Percentiles rank a stretch among this genome's conserved stretches.
These are phyloP conservation scores for Catalaphyllia jardinei DNA, from an alignment of 64 coral and sea anemone species.

Conservation along the genomic window DNA sequence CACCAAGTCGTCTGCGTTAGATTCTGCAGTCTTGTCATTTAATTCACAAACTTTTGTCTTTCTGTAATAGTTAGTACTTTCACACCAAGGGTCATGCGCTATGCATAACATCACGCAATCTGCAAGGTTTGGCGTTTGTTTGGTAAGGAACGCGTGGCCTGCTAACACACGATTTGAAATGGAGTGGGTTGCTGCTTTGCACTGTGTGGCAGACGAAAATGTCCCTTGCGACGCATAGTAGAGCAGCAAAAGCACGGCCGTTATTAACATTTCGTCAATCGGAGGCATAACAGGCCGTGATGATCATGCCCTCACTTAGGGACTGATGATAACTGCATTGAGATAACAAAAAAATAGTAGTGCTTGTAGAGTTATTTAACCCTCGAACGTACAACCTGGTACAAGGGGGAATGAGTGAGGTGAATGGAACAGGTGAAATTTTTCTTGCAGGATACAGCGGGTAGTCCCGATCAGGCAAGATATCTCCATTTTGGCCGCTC, in stretches of 20 bases:
- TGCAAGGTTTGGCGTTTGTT: neutral
- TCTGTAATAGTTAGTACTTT: conserved; percentile 1
- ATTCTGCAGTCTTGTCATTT: conserved; percentile 2
- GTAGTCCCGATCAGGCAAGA: too few relatives aligned
- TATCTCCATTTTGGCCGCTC: too few relatives aligned
- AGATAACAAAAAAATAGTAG: neutral
- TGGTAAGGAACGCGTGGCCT: neutral
- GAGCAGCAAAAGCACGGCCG: neutral
- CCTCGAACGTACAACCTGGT: too few relatives aligned
- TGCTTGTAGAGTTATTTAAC: neutral
- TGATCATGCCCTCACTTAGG: neutral
- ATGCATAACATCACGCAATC: conserved; percentile 2
- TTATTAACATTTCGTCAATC: too few relatives aligned
- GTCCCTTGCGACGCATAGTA: neutral
- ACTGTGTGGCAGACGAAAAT: neutral
- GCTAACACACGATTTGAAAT: neutral
- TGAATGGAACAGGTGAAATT: too few relatives aligned
- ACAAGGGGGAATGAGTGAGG: too few relatives aligned
- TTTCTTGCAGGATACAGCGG: too few relatives aligned
- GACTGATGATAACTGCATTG: neutral
- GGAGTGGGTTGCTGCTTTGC: neutral
- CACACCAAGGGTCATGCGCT: neutral
- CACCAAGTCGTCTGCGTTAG: neutral
- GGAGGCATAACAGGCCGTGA: too few relatives aligned
- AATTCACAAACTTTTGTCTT: conserved; percentile 16